A percentile compares a stretch with the other conserved stretches of the same genome.
These are phyloP conservation scores for Drosophila trichaetosa DNA, from an alignment of 2,888 invertebrate genomes.

Conservation along the genomic window DNA sequence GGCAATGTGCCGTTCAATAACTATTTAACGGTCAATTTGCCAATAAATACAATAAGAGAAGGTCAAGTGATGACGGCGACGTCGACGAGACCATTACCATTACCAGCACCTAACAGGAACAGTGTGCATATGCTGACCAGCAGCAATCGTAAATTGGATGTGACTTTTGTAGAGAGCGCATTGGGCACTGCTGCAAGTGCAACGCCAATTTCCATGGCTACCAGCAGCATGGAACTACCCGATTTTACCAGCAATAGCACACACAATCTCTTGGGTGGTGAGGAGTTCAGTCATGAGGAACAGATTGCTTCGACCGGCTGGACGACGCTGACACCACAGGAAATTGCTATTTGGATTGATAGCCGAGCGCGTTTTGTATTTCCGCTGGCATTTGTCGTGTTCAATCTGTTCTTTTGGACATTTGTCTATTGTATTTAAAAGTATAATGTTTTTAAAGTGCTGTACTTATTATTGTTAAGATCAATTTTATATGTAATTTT, in stretches of 20 bases:
- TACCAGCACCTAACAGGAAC: constrained; percentile 15
- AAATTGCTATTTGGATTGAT: constrained; percentile 95
- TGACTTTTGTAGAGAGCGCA: constrained; percentile 67
- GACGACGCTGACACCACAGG: constrained; percentile 95
- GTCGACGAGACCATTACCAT: neutral
- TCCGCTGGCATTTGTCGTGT: constrained; percentile 91
- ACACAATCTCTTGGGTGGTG: constrained; percentile 84
- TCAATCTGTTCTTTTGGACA: constrained; percentile 92
- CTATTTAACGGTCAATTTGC: constrained; percentile 89
- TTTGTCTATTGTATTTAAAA: constrained; percentile 87
- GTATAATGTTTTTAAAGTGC: constrained; percentile 15
- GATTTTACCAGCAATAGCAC: constrained; percentile 85
- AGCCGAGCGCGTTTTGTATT: constrained; percentile 90
- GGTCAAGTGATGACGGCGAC: constrained; percentile 49
- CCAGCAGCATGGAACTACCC: constrained; percentile 19
- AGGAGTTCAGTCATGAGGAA: constrained; percentile 50
- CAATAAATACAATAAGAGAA: constrained; percentile 75
- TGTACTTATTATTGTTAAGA: constrained; percentile 9
- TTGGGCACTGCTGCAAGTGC: constrained; percentile 10
- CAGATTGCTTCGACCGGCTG: constrained; percentile 85
- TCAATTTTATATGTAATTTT: constrained; percentile 7
- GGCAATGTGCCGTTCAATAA: constrained; percentile 88
- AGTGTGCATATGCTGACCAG: constrained; percentile 45
- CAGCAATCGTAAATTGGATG: constrained; percentile 63
- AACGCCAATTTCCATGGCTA: constrained; percentile 3